Percentiles rank a stretch among this genome's conserved stretches.
Conservation (phyloP, 2,113 vertebrate genomes). For the Ceyx melanurus region DNA sequence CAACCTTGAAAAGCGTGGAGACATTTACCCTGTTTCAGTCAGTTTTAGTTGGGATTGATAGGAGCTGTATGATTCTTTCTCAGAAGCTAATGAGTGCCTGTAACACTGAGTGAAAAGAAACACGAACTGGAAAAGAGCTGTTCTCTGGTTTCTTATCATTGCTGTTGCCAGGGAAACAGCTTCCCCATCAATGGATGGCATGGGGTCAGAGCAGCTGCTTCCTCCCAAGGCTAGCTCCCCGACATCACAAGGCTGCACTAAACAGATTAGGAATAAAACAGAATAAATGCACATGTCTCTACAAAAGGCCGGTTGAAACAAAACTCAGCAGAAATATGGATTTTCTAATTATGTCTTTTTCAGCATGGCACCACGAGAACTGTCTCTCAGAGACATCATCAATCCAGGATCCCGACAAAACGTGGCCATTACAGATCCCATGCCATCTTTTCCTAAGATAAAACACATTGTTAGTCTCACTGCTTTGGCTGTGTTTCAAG, state of each 20-base stretch:
- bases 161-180: constrained; percentile 73
- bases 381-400: constrained; percentile 26
- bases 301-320: constrained; percentile 41
- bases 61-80: neutral
- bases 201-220: constrained; percentile 73
- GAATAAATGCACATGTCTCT: constrained; percentile 35
- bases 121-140: constrained; percentile 19
- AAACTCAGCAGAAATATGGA: constrained; percentile 17
- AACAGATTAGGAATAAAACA: constrained; percentile 41
- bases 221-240: constrained; percentile 64
- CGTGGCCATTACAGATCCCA: constrained; percentile 34
- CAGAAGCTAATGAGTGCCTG: constrained; percentile 48
- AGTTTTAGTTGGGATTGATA: constrained; percentile 28
- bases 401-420: constrained; percentile 23
- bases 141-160: constrained; percentile 58
- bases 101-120: constrained; percentile 44
- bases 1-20: neutral
- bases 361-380: constrained; percentile 2
- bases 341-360: constrained; percentile 53
- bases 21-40: constrained; percentile 5
- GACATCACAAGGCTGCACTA: constrained; percentile 57
- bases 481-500: constrained; percentile 44
- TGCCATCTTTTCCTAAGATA: constrained; percentile 34
- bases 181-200: constrained; percentile 54
- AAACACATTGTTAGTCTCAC: constrained; percentile 33